These are phyloP conservation scores for Philopedon plagiatum DNA, from an alignment of 2,888 invertebrate species.

Conservation along the genomic window DNA sequence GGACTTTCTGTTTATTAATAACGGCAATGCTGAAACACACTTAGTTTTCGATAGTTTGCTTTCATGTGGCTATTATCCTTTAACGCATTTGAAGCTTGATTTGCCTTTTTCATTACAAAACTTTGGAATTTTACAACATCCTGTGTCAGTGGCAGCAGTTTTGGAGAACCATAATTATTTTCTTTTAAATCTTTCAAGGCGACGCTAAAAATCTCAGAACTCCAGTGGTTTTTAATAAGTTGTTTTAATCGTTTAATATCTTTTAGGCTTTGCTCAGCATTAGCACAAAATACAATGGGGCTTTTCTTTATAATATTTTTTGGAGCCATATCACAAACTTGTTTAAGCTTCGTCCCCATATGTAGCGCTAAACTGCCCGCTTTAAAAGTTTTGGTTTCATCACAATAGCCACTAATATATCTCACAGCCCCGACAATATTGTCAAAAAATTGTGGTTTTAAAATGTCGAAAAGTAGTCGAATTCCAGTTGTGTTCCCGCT, in stretches of 20 bases:
- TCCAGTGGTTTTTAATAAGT: slow-evolving; percentile 37
- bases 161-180: neutral
- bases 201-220: slow-evolving; percentile 24
- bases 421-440: slow-evolving; percentile 5
- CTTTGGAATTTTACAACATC: slow-evolving; percentile 31
- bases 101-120: slow-evolving; percentile 20
- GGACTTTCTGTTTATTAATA: slow-evolving; percentile 29
- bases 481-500: neutral
- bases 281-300: slow-evolving; percentile 26
- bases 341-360: slow-evolving; percentile 52
- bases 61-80: neutral
- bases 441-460: neutral
- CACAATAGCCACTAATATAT: slow-evolving; percentile 2
- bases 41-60: neutral
- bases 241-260: slow-evolving; percentile 37
- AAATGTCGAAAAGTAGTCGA: neutral
- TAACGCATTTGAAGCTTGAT: slow-evolving; percentile 22
- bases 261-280: slow-evolving; percentile 34
- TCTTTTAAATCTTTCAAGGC: slow-evolving; percentile 29
- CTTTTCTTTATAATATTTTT: slow-evolving; percentile 49
- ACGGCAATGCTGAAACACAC: slow-evolving; percentile 30
- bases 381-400: slow-evolving; percentile 42
- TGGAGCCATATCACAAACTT: slow-evolving; percentile 49
- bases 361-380: slow-evolving; percentile 51
- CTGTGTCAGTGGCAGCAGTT: slow-evolving; percentile 20